Conservation (phyloP, 1,140 invertebrate genomes). For the Drosophila cardini region DNA sequence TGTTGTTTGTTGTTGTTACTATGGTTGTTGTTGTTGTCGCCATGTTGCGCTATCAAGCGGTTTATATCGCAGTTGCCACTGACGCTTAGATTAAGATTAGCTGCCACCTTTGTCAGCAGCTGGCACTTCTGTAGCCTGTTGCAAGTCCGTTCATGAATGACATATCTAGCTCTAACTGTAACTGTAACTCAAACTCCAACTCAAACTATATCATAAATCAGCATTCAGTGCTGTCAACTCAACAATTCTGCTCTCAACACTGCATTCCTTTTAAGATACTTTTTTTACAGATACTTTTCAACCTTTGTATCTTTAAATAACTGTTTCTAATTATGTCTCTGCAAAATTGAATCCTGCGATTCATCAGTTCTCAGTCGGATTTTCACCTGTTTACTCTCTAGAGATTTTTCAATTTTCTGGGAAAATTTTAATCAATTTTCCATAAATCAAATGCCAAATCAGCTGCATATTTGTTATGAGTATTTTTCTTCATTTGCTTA, state of each 20-base stretch:
- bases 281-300: background rate
- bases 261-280: too few species aligned
- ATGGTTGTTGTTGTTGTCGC: conserved; percentile 49
- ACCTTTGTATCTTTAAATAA: conserved; percentile 1
- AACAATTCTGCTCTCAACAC: background rate
- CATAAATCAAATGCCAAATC: conserved; percentile 72
- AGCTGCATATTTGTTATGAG: conserved; percentile 44
- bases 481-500: conserved; percentile 14
- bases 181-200: background rate
- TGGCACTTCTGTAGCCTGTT: conserved; percentile 30
- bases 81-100: conserved; percentile 80
- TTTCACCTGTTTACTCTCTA: background rate
- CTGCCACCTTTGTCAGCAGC: conserved; percentile 43
- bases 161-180: conserved; percentile 29
- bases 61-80: conserved; percentile 54
- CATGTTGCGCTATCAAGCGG: conserved; percentile 43
- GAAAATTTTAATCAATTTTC: conserved; percentile 72
- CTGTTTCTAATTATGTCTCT: background rate
- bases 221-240: conserved; percentile 29
- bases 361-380: conserved; percentile 8
- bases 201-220: conserved; percentile 41
- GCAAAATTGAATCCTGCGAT: background rate
- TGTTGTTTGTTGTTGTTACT: conserved; percentile 42
- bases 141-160: conserved; percentile 25
- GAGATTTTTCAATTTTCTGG: background rate